Percentiles rank a stretch among this genome's conserved stretches.
Conservation (phyloP, 2,113 vertebrate species). For the Catagonus wagneri region DNA sequence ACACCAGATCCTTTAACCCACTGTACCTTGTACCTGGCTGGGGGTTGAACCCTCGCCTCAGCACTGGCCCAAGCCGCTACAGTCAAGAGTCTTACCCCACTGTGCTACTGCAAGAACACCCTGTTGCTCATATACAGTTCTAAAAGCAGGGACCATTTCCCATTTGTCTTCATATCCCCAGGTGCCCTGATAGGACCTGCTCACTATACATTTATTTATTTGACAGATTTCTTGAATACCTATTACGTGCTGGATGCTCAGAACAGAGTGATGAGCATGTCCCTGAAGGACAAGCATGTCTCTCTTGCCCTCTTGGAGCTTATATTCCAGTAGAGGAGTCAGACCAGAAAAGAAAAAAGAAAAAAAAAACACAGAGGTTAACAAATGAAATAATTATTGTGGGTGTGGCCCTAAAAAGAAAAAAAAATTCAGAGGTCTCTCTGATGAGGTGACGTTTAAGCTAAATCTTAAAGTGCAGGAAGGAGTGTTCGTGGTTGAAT, state of each 20-base stretch:
- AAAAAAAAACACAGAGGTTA: neutral
- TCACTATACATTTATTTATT: neutral
- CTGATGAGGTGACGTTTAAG: neutral
- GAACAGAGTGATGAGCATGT: neutral
- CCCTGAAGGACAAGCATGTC: neutral
- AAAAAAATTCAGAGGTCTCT: too few species aligned
- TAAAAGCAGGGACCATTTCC: neutral
- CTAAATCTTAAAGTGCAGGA: neutral
- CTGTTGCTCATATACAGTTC: neutral
- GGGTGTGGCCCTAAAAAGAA: too few species aligned
- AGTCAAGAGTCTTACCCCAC: too few species aligned
- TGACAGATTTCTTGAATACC: neutral
- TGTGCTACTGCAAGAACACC: too few species aligned
- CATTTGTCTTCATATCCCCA: neutral
- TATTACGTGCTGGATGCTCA: neutral
- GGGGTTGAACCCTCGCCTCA: too few species aligned
- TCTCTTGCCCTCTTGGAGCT: neutral
- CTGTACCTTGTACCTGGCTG: too few species aligned
- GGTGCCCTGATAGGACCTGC: neutral
- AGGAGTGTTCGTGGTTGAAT: neutral
- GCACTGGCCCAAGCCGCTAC: too few species aligned
- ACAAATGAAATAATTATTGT: neutral
- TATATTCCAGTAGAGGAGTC: conserved; percentile 3
- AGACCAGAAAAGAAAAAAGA: neutral
- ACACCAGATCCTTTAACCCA: too few species aligned